These are phyloP conservation scores for Harpagifer antarcticus DNA, from an alignment of 2,797 vertebrate species.

Conservation along the genomic window DNA sequence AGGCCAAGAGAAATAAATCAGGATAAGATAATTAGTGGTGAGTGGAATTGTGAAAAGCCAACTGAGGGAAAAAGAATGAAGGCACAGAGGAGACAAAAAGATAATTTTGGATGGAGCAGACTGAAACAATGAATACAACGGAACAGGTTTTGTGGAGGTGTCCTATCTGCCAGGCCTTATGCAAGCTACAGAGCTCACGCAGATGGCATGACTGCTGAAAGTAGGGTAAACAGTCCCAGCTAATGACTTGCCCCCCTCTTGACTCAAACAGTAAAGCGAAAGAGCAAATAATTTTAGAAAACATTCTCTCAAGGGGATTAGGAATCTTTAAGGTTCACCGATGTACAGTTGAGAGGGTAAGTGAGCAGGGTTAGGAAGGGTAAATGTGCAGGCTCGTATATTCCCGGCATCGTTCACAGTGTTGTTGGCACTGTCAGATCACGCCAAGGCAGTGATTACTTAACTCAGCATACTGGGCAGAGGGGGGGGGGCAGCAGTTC, in stretches of 20 bases:
- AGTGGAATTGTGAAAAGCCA: slow-evolving; percentile 2
- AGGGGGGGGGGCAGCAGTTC: background rate
- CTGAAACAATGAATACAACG: slow-evolving; percentile 57
- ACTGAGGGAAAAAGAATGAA: slow-evolving; percentile 2
- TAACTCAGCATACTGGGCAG: slow-evolving; percentile 33
- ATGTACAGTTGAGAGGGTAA: slow-evolving; percentile 44
- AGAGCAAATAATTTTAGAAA: slow-evolving; percentile 46
- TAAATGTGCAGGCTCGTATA: slow-evolving; percentile 45
- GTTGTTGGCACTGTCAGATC: slow-evolving; percentile 34
- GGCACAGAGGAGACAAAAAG: slow-evolving; percentile 9
- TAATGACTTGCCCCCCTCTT: slow-evolving; percentile 60
- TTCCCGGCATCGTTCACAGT: slow-evolving; percentile 34
- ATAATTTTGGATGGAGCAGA: slow-evolving; percentile 43
- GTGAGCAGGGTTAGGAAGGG: slow-evolving; percentile 23
- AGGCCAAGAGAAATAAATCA: slow-evolving; percentile 6
- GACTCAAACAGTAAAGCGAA: slow-evolving; percentile 47
- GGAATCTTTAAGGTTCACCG: slow-evolving; percentile 38
- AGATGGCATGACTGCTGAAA: slow-evolving; percentile 72
- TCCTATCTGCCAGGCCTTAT: slow-evolving; percentile 71
- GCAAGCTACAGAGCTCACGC: slow-evolving; percentile 70
- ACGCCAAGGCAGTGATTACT: slow-evolving; percentile 35
- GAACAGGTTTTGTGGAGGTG: slow-evolving; percentile 80
- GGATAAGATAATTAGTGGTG: slow-evolving; percentile 10
- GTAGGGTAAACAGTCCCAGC: slow-evolving; percentile 65
- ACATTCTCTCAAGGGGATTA: slow-evolving; percentile 33